Base-by-base conservation (phyloP, 2,113 vertebrate species). In the Corvus moneduloides region DNA sequence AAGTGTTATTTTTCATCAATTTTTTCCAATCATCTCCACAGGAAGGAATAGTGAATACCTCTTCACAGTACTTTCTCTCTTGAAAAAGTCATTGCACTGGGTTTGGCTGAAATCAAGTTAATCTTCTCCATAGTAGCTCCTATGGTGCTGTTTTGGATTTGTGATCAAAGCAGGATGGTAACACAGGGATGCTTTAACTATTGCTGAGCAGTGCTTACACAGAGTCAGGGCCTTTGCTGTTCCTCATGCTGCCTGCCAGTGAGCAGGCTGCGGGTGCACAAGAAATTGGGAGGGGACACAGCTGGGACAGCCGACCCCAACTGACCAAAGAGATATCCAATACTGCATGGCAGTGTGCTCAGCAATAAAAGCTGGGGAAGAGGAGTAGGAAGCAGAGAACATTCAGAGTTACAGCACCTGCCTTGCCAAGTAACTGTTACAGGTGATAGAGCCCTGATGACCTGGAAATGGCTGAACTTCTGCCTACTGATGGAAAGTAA, bases 221-320 rank as follows among this genome's bases (percentile, higher is more conserved):
- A 66, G 44, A 0, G 1, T 13, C 41, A 71, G 43, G 41, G 27
- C 8, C 51, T 69, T 19, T 35, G 61, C 33, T 33, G 30, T 1
- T 82, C 30, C 46, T 69, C 66, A 9, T 0, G 0, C 46, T 33
- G 21, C 22, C 21, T 0, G 1, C 9, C n/a, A 39, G 39, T 1
- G 1, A 68, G 18, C 2, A 67, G 39, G 15, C 2, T 77, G 13
- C 16, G 22, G 33, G 3, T 26, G 15, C 4, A 27, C 22, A 63
- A 82, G 30, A 21, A 49, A 14, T 0, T 82, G 51, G 22, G n/a
- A 74, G 13, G 12, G 37, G 56, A 56, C 41, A 81, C 35, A 68
- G 33, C 24, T 8, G 9, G 6, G 37, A 90, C 13, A 75, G 32
- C n/a, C 1, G 0, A 58, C 1, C 5, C 14, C 55, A 85, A 1